Evolutionary conservation across 2,113 vertebrate species (phyloP), one percentile per base, ranked within the genome.

Genomic region (Burhinus bistriatus): DNA sequence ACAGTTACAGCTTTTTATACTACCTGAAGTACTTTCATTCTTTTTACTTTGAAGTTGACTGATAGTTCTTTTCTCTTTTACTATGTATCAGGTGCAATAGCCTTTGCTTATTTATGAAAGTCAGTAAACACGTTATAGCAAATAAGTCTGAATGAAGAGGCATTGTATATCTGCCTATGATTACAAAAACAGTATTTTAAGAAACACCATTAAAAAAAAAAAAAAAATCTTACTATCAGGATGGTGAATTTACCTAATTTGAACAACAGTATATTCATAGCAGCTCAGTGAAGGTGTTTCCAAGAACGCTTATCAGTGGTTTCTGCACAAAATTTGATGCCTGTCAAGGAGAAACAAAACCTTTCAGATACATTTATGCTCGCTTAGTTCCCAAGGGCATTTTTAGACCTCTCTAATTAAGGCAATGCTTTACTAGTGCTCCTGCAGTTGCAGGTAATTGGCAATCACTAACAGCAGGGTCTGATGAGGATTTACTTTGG

Each of bases 361-460:
- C 81, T 94, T 96, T 93, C 78, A 91, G 75, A 86, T 93, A 68
- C 76, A 84, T 76, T 95, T 91, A 91, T 71, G 61, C 84, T 93
- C 96, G 69, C 27, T 95, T 93, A 73, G 49, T 51, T 96, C 96
- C 92, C 82, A 93, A 96, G 65, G 84, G 95, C 72, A 95, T 90
- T 96, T 96, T 97, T 91, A 91, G 66, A 58, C 71, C 57, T 91
- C 51, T 45, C 90, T 96, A 96, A 97, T 97, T 97, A 97, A 97
- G 81, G 82, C 59, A 83, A 88, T 84, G 69, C 78, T 97, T 89
- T 95, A 91, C 88, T 73, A 88, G 93, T 86, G 87, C 78, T 97
- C 86, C 88, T 97, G 87, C 90, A 94, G 93, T 91, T 97, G 94
- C 82, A 97, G 90, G 90, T 97, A 97, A 97, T 97, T 97, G 95